These are phyloP conservation scores for Brachylomia viminalis DNA, from an alignment of 2,888 invertebrate species.

Conservation along the genomic window DNA sequence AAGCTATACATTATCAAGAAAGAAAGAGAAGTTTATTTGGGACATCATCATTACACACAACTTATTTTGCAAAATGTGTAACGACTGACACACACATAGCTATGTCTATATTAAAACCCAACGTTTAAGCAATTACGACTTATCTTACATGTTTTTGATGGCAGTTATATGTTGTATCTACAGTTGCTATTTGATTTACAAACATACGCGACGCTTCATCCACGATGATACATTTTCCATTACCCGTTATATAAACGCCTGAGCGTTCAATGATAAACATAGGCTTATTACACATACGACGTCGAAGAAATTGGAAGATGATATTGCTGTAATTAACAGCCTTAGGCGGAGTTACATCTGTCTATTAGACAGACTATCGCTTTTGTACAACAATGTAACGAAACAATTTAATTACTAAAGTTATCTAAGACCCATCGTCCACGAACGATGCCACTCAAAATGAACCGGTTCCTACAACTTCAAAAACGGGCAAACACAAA, in stretches of 20 bases:
- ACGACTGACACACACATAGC: constrained; percentile 6
- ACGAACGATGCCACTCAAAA: no score
- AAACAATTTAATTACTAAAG: neutral
- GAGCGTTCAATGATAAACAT: constrained; percentile 28
- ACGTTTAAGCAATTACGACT: constrained; percentile 21
- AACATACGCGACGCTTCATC: constrained; percentile 11
- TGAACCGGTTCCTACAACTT: no score
- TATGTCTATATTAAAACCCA: constrained; percentile 32
- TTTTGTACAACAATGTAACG: neutral
- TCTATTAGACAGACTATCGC: neutral
- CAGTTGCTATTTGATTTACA: constrained; percentile 41
- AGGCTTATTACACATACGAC: constrained; percentile 4
- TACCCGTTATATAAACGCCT: constrained; percentile 37
- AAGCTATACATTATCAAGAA: no score
- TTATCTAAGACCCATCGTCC: no score
- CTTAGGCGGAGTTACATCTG: neutral
- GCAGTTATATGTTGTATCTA: neutral
- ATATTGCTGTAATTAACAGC: neutral
- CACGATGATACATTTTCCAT: constrained; percentile 42
- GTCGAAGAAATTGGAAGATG: constrained; percentile 17
- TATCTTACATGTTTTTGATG: constrained; percentile 17
- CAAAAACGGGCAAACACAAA: no score
- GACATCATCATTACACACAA: neutral
- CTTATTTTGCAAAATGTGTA: neutral
- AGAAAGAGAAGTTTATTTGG: neutral